Conservation (phyloP, 2,888 invertebrate genomes). For the Caenorhabditis becei region DNA sequence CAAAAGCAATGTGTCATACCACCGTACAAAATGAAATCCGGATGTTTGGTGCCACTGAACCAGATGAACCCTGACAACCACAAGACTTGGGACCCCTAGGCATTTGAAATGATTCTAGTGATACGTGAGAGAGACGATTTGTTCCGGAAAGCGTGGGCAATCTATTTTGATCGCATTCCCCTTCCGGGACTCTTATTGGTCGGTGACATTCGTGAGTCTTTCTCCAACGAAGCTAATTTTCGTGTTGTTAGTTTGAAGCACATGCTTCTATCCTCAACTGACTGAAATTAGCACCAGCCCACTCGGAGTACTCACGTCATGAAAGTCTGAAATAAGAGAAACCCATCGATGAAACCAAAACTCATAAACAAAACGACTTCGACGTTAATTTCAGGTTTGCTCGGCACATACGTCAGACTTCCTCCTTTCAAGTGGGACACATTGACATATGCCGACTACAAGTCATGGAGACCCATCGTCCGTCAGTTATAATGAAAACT, state of each 20-base stretch:
- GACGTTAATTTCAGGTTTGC: constrained; percentile 60
- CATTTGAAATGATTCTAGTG: constrained; percentile 14
- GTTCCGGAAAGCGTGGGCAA: constrained; percentile 39
- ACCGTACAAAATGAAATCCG: not conserved
- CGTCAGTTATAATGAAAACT: constrained; percentile 57
- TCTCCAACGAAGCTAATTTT: constrained; percentile 51
- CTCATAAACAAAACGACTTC: not conserved
- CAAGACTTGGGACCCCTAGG: too few species aligned
- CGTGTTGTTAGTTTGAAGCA: constrained; percentile 36
- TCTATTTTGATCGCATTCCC: constrained; percentile 31
- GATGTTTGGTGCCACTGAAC: not conserved
- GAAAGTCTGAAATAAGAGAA: constrained; percentile 4
- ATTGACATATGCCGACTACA: constrained; percentile 73
- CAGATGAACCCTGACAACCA: not conserved
- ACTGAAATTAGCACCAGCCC: constrained; percentile 22
- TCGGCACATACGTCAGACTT: constrained; percentile 77
- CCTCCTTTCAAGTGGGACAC: constrained; percentile 78
- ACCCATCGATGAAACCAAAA: not conserved
- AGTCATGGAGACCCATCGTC: constrained; percentile 75
- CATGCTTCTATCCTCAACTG: constrained; percentile 1
- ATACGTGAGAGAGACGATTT: constrained; percentile 8
- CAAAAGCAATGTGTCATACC: constrained; percentile 15
- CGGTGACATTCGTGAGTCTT: constrained; percentile 9
- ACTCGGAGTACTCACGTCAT: constrained; percentile 28
- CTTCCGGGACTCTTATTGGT: constrained; percentile 16